Conservation (phyloP, 2,888 invertebrate species). For the Erannis defoliaria region DNA sequence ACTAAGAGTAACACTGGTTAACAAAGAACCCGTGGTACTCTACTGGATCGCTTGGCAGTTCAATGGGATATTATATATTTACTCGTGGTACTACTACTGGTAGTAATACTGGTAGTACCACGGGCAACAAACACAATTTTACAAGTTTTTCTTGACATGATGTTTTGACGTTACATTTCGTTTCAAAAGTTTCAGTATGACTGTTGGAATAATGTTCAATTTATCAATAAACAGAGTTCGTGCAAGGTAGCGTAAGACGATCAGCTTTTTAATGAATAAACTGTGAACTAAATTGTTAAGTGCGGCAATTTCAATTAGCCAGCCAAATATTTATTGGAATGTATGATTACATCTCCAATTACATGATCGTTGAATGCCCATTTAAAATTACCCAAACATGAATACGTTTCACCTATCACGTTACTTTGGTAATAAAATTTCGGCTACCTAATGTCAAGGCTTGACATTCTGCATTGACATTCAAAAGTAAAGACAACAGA, state of each 20-base stretch:
- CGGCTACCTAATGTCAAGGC: conserved; percentile 39
- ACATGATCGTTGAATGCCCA: conserved; percentile 7
- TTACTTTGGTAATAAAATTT: conserved; percentile 34
- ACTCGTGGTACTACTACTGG: too few relatives aligned
- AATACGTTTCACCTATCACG: conserved; percentile 32
- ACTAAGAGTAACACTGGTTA: too few relatives aligned
- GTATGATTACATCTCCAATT: conserved; percentile 16
- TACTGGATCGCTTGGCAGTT: too few relatives aligned
- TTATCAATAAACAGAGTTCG: too few relatives aligned
- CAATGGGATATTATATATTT: too few relatives aligned
- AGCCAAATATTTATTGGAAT: background rate
- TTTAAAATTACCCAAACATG: conserved; percentile 16
- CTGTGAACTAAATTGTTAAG: background rate
- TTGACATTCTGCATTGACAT: conserved; percentile 44
- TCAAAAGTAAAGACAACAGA: conserved; percentile 17
- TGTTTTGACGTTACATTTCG: background rate
- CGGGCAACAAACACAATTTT: too few relatives aligned
- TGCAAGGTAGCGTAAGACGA: too few relatives aligned
- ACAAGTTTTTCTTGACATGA: background rate
- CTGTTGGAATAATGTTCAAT: too few relatives aligned
- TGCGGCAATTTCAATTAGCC: background rate
- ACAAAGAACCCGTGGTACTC: too few relatives aligned
- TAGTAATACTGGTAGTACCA: too few relatives aligned
- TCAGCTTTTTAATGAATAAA: background rate
- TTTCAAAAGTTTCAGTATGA: background rate